Conservation (phyloP, 2,113 vertebrate species). For the Octodon degus region DNA sequence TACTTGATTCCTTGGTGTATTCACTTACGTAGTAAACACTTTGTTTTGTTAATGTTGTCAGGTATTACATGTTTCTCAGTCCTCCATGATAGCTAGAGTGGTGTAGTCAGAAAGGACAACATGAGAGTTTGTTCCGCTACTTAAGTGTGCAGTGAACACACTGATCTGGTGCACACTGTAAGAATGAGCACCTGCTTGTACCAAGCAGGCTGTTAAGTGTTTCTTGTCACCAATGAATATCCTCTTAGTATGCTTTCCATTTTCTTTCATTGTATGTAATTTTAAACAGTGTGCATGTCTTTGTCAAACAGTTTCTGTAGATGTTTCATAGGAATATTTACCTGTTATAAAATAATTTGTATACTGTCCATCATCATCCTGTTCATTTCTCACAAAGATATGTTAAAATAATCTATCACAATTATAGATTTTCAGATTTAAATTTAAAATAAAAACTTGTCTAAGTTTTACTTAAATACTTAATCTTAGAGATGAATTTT, state of each 20-base stretch:
- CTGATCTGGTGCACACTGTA: background rate
- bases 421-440: slow-evolving; percentile 15
- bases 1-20: no score
- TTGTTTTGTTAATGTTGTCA: background rate
- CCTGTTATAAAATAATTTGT: background rate
- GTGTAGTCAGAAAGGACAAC: background rate
- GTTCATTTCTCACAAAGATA: background rate
- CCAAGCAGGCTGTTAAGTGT: background rate
- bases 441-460: background rate
- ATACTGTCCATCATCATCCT: background rate
- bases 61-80: background rate
- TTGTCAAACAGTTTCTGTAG: background rate
- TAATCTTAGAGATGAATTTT: background rate
- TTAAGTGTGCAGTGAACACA: background rate
- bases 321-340: background rate
- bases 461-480: slow-evolving; percentile 32
- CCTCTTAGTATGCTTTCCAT: background rate
- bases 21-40: background rate
- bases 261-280: background rate
- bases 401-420: background rate
- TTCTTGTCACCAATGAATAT: background rate
- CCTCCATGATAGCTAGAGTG: background rate
- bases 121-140: background rate
- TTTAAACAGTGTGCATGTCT: background rate
- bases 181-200: background rate